These are phyloP conservation scores for Ephestia elutella DNA, from an alignment of 1,140 invertebrate species.

Conservation along the genomic window DNA sequence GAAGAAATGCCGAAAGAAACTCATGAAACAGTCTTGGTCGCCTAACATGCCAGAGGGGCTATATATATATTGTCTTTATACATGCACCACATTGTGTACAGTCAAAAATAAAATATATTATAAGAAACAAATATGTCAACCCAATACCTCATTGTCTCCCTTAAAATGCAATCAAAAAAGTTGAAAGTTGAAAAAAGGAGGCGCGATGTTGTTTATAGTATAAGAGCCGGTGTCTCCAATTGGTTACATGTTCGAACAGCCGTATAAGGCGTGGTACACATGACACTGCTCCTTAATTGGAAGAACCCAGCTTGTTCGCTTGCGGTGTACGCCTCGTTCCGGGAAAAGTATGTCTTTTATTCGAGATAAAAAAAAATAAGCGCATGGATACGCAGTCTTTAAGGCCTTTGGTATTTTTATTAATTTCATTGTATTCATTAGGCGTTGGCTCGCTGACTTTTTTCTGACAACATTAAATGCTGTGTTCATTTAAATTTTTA, in stretches of 20 bases:
- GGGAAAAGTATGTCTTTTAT: not conserved
- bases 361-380: not conserved
- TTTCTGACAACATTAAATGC: too few relatives aligned
- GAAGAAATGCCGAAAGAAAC: too few relatives aligned
- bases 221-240: not conserved
- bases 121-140: too few relatives aligned
- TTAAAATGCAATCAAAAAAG: not conserved
- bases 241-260: not conserved
- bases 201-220: not conserved
- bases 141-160: not conserved
- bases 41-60: too few relatives aligned
- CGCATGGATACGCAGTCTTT: not conserved
- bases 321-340: not conserved
- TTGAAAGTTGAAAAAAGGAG: not conserved
- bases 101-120: too few relatives aligned
- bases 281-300: not conserved
- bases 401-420: not conserved
- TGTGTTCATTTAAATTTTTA: too few relatives aligned
- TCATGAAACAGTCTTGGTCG: too few relatives aligned
- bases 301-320: not conserved
- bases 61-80: too few relatives aligned
- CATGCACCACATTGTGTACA: too few relatives aligned
- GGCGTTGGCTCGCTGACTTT: not conserved
- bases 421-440: not conserved
- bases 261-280: not conserved